phyloP scores from a whole-genome alignment of 2,888 invertebrate genomes.

The Drosophila paranaensis region DNA sequence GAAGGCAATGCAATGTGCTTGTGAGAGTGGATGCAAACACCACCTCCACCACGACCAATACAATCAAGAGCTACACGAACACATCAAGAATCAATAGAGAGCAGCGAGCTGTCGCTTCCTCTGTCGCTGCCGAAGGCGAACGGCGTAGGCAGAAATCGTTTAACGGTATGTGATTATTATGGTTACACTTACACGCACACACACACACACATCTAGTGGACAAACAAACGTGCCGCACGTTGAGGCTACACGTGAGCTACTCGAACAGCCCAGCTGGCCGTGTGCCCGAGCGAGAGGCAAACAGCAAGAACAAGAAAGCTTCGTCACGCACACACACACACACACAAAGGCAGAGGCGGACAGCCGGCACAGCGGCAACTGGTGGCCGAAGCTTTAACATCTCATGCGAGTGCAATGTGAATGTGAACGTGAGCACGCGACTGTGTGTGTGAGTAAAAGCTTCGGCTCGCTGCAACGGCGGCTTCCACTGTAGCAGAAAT shows the following conservation, averaged over 20 bases:
- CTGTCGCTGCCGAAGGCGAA: neutral
- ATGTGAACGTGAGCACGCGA: conserved; percentile 29
- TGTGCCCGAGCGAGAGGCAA: conserved; percentile 26
- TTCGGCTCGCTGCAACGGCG: conserved; percentile 27
- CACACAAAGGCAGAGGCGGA: neutral
- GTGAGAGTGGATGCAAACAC: conserved; percentile 11
- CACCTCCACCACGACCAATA: neutral
- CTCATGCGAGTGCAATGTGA: conserved; percentile 73
- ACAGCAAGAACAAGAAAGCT: conserved; percentile 21
- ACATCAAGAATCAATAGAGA: conserved; percentile 28
- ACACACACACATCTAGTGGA: conserved; percentile 11
- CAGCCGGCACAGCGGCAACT: conserved; percentile 33
- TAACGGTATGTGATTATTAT: conserved; percentile 46
- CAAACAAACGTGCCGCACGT: conserved; percentile 79
- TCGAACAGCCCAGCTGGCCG: conserved; percentile 10
- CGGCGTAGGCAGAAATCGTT: conserved; percentile 22
- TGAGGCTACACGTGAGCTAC: conserved; percentile 76
- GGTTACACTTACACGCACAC: conserved; percentile 14
- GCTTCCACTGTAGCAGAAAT: conserved; percentile 10
- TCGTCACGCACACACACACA: conserved; percentile 16
- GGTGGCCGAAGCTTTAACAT: conserved; percentile 42
- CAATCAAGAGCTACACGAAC: neutral
- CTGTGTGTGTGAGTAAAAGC: conserved; percentile 39
- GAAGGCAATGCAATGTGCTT: conserved; percentile 20
- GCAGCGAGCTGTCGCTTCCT: neutral